Base-by-base conservation (phyloP, 2,113 vertebrate species). In the Calyptomena viridis region DNA sequence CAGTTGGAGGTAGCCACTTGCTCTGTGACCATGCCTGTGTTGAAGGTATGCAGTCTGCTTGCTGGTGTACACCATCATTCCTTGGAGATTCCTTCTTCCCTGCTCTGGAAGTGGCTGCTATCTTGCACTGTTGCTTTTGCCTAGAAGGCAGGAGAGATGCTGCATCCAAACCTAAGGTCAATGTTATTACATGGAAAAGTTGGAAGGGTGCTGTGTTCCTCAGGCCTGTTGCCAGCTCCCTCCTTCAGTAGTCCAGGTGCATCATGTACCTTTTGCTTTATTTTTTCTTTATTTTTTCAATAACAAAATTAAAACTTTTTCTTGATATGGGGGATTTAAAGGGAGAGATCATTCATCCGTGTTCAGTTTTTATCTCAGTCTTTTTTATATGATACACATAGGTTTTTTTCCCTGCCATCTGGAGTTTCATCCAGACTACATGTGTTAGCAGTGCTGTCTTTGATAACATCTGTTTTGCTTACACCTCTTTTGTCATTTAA, bases 181-280 rank as follows among this genome's bases (percentile, higher is more conserved):
- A 83, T 95, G 92, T 91, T 89, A 82, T 93, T 94, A 84, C 87
- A 66, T 92, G 88, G 68, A 80, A 94, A 56, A 95, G 75, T 89
- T 95, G 88, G 84, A 89, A 84, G 97, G 98, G 97, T 96, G 97
- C 97, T 98, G 97, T 97, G 94, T 97, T 98, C 98, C 96, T 96
- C 91, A 94, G 88, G 94, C 84, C 78, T 97, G 95, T 98, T 97
- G 96, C 98, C 97, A 97, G 98, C 98, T 98, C 97, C 97, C 94
- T 95, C 96, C 95, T 98, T 97, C 98, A 96, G 97, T 97, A 97
- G 96, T 97, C 97, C 98, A 96, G 96, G 95, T 97, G 87, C 44
- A 90, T 92, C 87, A 31, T 94, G 86, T 93, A 47, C 75, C 56
- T 85, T 95, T 89, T 94, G 58, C 25, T 90, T 94, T 67, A 4